Percentiles rank a stretch among this genome's conserved stretches.
Evolutionary conservation across 2,888 invertebrate species (phyloP).

Genomic region (Ormyrus rosae): DNA sequence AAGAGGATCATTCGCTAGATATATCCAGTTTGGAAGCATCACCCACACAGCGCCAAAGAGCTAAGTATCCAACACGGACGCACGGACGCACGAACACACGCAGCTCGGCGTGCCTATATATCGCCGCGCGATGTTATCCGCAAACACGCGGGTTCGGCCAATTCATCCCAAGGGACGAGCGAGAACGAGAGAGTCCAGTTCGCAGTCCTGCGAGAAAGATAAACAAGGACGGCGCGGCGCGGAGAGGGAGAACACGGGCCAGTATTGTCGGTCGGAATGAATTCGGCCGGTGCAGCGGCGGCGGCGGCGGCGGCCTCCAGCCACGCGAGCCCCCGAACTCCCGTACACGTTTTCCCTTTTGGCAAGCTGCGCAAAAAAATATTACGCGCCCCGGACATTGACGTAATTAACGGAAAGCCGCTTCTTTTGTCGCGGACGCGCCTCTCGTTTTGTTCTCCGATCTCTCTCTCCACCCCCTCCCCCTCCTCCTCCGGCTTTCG

Average conservation of each 20-base stretch:
- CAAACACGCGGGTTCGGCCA: constrained; percentile 74
- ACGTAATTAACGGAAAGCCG: constrained; percentile 24
- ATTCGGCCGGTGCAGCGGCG: constrained; percentile 13
- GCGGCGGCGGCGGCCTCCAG: constrained; percentile 3
- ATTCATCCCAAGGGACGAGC: constrained; percentile 74
- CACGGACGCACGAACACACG: not conserved
- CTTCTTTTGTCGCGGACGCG: not conserved
- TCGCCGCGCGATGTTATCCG: constrained; percentile 70
- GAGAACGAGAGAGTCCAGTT: not conserved
- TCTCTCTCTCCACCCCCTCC: not conserved
- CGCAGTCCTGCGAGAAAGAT: too few species aligned
- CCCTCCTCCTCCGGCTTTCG: not conserved
- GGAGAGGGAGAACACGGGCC: not conserved
- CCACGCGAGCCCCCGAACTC: not conserved
- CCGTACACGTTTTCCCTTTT: constrained; percentile 3
- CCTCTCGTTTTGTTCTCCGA: too few species aligned
- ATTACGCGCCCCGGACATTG: not conserved
- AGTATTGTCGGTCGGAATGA: constrained; percentile 26
- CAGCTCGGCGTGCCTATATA: not conserved
- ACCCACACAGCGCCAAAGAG: too few species aligned
- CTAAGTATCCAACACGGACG: not conserved
- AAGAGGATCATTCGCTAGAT: too few species aligned
- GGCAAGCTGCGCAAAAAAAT: constrained; percentile 16
- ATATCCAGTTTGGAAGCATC: too few species aligned
- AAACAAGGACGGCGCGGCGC: too few species aligned